Evolutionary conservation across 2,113 vertebrate species (phyloP).

Genomic region (Epinephelus moara): DNA sequence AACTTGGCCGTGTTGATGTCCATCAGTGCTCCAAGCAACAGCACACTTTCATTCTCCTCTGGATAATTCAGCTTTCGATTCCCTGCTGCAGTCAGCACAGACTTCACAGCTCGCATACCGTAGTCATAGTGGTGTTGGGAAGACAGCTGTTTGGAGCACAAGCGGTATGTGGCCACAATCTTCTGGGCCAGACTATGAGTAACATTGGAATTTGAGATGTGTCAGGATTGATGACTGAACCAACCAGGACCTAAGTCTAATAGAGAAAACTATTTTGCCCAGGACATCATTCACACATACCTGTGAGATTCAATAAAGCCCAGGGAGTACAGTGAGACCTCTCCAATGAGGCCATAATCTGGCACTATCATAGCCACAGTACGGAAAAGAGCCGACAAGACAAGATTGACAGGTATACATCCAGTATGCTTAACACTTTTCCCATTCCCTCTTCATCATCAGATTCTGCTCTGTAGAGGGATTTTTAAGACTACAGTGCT

Average conservation of each 20-base stretch:
- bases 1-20: constrained; percentile 97
- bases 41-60: constrained; percentile 88
- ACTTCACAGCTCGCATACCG: constrained; percentile 95
- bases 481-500: not conserved
- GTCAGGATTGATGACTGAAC: not conserved
- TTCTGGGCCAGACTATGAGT: constrained; percentile 90
- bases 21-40: constrained; percentile 90
- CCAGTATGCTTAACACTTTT: not conserved
- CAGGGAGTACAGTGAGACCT: constrained; percentile 96
- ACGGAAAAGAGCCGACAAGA: constrained; percentile 90
- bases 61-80: constrained; percentile 94
- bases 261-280: not conserved
- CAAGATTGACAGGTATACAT: constrained; percentile 22
- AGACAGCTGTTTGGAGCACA: constrained; percentile 95
- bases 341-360: constrained; percentile 94
- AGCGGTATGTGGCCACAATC: constrained; percentile 94
- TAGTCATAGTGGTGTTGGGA: constrained; percentile 97
- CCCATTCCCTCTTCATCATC: not conserved
- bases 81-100: constrained; percentile 93
- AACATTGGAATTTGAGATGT: not conserved
- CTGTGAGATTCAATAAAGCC: constrained; percentile 95
- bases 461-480: not conserved
- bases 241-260: not conserved
- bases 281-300: constrained; percentile 70
- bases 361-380: constrained; percentile 98